Evolutionary conservation across 2,113 vertebrate species (phyloP).

Genomic region (Cryptomyrus ogoouensis): DNA sequence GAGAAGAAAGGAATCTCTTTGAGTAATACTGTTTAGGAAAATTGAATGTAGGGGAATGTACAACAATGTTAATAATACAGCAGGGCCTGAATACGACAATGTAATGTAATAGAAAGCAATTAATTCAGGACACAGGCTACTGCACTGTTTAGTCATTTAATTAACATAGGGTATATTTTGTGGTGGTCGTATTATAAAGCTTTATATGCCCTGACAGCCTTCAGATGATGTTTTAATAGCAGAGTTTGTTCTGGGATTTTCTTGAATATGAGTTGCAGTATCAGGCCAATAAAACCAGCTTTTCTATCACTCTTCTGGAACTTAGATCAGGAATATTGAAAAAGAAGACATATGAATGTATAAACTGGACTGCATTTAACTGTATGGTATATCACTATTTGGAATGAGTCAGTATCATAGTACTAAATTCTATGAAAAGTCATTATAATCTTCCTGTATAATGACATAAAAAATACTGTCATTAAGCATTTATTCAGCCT

Average conservation of each 20-base stretch:
- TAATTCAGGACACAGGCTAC: constrained; percentile 74
- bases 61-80: constrained; percentile 68
- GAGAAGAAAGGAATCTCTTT: constrained; percentile 52
- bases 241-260: constrained; percentile 18
- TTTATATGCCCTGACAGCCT: constrained; percentile 35
- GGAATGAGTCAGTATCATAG: neutral
- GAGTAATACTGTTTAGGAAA: constrained; percentile 66
- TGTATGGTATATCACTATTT: neutral
- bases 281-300: neutral
- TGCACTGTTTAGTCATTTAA: constrained; percentile 71
- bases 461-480: neutral
- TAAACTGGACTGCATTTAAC: neutral
- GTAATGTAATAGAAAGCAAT: constrained; percentile 75
- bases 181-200: constrained; percentile 53
- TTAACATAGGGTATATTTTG: constrained; percentile 62
- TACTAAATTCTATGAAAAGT: neutral
- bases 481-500: neutral
- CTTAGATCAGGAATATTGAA: neutral
- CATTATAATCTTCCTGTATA: neutral
- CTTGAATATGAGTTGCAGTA: neutral
- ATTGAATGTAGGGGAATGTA: constrained; percentile 74
- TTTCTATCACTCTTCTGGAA: neutral
- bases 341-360: neutral
- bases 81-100: constrained; percentile 57
- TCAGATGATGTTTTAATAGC: constrained; percentile 27